phyloP scores from a whole-genome alignment of 2,113 vertebrate genomes.

The Urocitellus parryii region DNA sequence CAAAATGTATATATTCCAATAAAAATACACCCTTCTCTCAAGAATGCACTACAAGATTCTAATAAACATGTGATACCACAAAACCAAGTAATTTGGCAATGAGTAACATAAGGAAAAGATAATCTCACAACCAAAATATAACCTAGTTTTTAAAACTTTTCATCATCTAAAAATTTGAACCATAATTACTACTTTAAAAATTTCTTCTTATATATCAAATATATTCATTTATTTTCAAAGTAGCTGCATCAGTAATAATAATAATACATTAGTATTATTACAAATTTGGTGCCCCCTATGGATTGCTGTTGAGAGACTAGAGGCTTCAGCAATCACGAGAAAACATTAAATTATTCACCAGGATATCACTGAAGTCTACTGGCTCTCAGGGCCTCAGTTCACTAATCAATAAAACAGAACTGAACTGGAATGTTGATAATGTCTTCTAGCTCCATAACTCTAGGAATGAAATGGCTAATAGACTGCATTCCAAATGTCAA shows the following conservation, averaged over 20 bases:
- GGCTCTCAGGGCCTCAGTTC: not conserved
- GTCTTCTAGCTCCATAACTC: not conserved
- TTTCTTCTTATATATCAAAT: not conserved
- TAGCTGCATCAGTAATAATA: not conserved
- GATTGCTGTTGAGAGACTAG: not conserved
- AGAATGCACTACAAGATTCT: not conserved
- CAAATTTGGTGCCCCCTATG: not conserved
- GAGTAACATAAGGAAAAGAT: not conserved
- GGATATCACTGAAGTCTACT: not conserved
- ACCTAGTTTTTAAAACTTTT: not conserved
- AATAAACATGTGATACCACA: not conserved
- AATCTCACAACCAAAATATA: slow-evolving; percentile 3
- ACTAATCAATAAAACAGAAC: not conserved
- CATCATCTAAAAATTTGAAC: not conserved
- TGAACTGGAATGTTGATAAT: slow-evolving; percentile 8
- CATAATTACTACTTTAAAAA: not conserved
- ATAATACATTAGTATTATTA: not conserved
- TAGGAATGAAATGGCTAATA: not conserved
- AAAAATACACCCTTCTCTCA: slow-evolving; percentile 28
- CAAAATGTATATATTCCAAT: slow-evolving; percentile 23
- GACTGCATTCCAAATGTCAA: not conserved
- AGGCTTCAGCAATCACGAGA: not conserved
- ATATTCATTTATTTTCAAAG: not conserved
- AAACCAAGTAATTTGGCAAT: not conserved
- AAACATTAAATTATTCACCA: slow-evolving; percentile 35